Conservation (phyloP, 2,113 vertebrate genomes). For the Brachyhypopomus gauderio region DNA sequence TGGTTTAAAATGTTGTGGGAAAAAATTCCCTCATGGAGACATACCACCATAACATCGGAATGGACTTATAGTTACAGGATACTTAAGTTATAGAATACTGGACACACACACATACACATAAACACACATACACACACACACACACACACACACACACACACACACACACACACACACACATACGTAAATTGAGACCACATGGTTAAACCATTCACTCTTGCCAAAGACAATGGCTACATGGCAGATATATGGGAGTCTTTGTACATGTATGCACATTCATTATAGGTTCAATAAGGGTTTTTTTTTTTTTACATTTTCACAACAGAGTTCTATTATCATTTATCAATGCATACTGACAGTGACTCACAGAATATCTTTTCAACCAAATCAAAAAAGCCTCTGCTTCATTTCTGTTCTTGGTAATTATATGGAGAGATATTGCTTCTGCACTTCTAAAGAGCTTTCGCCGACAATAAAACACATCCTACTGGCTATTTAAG, state of each 20-base stretch:
- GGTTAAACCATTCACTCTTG: background rate
- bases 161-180: too few species aligned
- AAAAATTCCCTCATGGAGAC: background rate
- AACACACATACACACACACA: background rate
- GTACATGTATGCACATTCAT: background rate
- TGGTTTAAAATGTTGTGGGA: background rate
- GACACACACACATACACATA: background rate
- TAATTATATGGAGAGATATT: constrained; percentile 33
- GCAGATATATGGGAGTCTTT: background rate
- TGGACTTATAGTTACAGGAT: background rate
- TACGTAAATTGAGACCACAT: background rate
- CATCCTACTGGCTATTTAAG: constrained; percentile 6
- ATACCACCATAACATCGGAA: background rate
- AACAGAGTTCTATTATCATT: background rate
- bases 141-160: too few species aligned
- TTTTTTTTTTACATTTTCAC: constrained; percentile 1
- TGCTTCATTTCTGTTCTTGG: background rate
- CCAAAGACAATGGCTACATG: background rate
- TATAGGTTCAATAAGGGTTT: background rate
- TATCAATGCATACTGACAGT: constrained; percentile 16
- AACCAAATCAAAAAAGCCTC: constrained; percentile 16
- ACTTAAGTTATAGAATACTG: background rate
- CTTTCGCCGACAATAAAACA: constrained; percentile 32
- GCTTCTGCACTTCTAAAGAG: constrained; percentile 10
- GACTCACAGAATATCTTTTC: background rate